Conservation (phyloP, 2,113 vertebrate species). For the Calonectris borealis region DNA sequence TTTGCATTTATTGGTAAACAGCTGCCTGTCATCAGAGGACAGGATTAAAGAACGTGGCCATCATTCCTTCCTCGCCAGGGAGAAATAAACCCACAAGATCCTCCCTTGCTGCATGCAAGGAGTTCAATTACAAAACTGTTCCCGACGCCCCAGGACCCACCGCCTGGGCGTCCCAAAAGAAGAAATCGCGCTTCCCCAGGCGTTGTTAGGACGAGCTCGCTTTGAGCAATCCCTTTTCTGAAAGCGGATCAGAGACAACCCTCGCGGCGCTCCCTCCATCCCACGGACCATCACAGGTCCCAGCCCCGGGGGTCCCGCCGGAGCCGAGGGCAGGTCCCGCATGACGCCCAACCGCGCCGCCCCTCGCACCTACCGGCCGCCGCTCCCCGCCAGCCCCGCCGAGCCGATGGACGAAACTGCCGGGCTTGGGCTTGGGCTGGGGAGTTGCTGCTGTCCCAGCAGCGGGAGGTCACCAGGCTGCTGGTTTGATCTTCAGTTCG, state of each 20-base stretch:
- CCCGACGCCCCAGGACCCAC: not conserved
- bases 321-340: not conserved
- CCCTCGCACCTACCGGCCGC: not conserved
- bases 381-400: not conserved
- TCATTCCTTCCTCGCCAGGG: not conserved
- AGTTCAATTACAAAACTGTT: not conserved
- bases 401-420: not conserved
- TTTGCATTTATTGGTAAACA: not conserved
- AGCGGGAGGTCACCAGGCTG: slow-evolving; percentile 44
- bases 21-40: not conserved
- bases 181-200: not conserved
- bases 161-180: not conserved
- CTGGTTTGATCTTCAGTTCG: slow-evolving; percentile 9
- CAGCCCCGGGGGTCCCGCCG: not conserved
- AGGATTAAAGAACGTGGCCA: not conserved
- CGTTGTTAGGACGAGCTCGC: not conserved
- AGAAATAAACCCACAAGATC: not conserved
- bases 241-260: not conserved
- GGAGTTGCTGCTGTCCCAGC: slow-evolving; percentile 32
- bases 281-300: not conserved
- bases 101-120: not conserved
- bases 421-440: not conserved
- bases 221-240: not conserved
- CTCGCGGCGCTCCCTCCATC: not conserved
- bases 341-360: accelerated